These are phyloP conservation scores for Rhincodon typus DNA, from an alignment of 2,797 vertebrate species.

Conservation along the genomic window DNA sequence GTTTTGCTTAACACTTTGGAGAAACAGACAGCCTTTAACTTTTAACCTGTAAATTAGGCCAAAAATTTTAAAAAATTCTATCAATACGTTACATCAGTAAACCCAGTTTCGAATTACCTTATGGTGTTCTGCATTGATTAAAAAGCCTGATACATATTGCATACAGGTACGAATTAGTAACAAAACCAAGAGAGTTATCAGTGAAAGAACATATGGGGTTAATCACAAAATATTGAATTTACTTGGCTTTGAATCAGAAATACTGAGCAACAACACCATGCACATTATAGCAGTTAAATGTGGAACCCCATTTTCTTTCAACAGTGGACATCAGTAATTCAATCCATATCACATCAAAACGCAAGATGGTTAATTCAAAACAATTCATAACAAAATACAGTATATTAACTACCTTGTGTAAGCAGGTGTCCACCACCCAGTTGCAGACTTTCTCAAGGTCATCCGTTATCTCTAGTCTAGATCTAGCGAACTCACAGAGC, in stretches of 20 bases:
- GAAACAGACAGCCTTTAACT: not conserved
- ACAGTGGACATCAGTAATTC: not conserved
- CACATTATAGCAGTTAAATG: not conserved
- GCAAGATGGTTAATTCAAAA: not conserved
- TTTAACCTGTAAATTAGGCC: not conserved
- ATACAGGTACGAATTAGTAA: not conserved
- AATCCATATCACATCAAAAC: not conserved
- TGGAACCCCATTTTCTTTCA: not conserved
- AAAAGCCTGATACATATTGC: not conserved
- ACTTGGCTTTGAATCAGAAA: not conserved
- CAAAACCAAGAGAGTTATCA: not conserved
- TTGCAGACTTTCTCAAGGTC: constrained; percentile 97
- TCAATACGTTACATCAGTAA: not conserved
- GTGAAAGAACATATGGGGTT: not conserved
- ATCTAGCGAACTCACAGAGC: constrained; percentile 90
- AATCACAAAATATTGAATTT: not conserved
- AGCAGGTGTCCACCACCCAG: constrained; percentile 97
- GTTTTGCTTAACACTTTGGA: not conserved
- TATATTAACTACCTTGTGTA: constrained; percentile 84
- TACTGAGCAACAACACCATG: not conserved
- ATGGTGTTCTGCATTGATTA: not conserved
- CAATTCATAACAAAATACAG: constrained; percentile 4
- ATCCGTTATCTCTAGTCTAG: constrained; percentile 85
- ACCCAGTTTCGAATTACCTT: not conserved
- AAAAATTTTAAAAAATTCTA: not conserved